Evolutionary conservation across 2,113 vertebrate genomes (phyloP), one percentile per base, ranked within the genome.

Genomic region (Scatophagus argus): DNA sequence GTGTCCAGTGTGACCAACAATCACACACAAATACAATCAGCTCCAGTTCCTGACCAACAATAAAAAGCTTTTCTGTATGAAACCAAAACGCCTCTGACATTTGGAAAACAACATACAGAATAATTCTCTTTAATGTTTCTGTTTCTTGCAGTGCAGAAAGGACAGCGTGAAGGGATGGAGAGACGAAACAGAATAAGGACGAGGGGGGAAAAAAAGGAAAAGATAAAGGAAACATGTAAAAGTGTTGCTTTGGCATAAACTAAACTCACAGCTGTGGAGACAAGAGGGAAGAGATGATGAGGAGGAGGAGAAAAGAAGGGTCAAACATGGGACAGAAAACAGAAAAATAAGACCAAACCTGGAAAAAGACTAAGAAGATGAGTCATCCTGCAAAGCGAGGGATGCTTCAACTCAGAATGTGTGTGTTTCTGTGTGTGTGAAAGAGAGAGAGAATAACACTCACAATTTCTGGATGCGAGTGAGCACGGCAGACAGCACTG

Each of bases 381-480:
- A 73, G 80, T 80, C 79, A 85, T 19, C 19, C 66, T 44, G 64
- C 25, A 43, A 66, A 77, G 4, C 19, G 23, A 70, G 27, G 34
- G 55, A 31, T 5, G 39, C 32, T 32, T 5, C 12, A 59, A 36
- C 36, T 54, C 31, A 2, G 31, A 12, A 9, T 54, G 67, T 46
- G 49, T 29, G 43, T 31, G 46, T 44, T 27, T 39, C 36, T 54
- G 39, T 44, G 58, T 61, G 46, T 67, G 21, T 52, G 39, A 46
- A 60, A 43, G 49, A 21, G 29, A 34, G 19, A 27, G 27, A 31
- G 25, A 23, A 13, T 49, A 34, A 52, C 8, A 84, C 97, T 97
- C 91, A 98, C 97, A 97, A 97, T 74, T 96, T 96, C 93, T 98
- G 97, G 80, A 98, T 97, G 54, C 96, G 94, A 3, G 95, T 96